Percentiles rank a stretch among this genome's conserved stretches.
Conservation (phyloP, 2,797 vertebrate species). For the Squalus acanthias region DNA sequence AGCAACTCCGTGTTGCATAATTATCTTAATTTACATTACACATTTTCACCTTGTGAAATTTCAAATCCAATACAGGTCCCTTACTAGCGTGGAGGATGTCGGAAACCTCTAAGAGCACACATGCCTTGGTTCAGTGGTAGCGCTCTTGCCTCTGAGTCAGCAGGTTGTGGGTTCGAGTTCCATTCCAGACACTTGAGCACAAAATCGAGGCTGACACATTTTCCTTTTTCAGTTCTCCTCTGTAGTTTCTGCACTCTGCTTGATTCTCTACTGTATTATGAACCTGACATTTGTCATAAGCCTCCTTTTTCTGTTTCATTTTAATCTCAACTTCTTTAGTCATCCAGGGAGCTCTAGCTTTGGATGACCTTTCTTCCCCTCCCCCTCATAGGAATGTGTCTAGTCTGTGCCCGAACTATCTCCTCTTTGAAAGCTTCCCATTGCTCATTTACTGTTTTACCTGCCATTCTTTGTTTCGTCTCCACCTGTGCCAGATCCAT, state of each 20-base stretch:
- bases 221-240: not conserved
- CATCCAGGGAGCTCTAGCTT: not conserved
- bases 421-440: not conserved
- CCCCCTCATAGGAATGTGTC: not conserved
- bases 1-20: not conserved
- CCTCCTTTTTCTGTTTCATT: not conserved
- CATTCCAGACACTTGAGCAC: not conserved
- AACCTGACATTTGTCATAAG: not conserved
- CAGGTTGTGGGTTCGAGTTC: not conserved
- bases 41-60: not conserved
- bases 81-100: not conserved
- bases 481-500: not conserved
- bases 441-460: not conserved
- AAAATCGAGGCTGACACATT: not conserved
- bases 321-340: not conserved
- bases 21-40: not conserved
- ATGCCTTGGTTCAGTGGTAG: not conserved
- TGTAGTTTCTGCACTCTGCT: not conserved
- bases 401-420: not conserved
- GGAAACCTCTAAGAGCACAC: not conserved
- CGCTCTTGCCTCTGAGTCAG: no score
- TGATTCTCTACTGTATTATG: not conserved
- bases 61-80: not conserved
- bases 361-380: not conserved
- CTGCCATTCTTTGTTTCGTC: not conserved